Evolutionary conservation across 2,888 invertebrate genomes (phyloP).

Genomic region (Prionchulus punctatus): DNA sequence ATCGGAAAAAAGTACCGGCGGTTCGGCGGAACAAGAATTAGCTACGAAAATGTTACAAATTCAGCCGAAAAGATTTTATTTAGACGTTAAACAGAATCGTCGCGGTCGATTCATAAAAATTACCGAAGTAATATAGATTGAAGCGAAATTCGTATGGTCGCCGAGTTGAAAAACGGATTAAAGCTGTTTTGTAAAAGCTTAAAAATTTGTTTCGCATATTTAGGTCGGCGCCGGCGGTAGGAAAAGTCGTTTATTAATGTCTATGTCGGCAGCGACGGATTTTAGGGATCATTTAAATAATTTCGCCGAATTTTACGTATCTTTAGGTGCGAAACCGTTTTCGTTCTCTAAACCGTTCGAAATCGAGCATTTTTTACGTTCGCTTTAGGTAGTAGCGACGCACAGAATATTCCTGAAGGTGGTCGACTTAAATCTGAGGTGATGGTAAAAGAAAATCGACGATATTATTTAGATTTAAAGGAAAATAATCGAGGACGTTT

Average conservation of each 20-base stretch:
- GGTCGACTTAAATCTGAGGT: conserved; percentile 95
- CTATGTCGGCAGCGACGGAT: conserved; percentile 88
- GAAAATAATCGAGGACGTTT: conserved; percentile 94
- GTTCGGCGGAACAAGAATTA: conserved; percentile 93
- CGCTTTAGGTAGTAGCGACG: no score
- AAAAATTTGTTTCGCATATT: no score
- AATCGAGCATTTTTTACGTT: no score
- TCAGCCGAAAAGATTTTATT: conserved; percentile 94
- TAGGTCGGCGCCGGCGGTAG: conserved; percentile 92
- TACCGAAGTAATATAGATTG: conserved; percentile 93
- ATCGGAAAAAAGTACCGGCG: no score
- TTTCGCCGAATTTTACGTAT: conserved; percentile 91
- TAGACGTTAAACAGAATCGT: conserved; percentile 97
- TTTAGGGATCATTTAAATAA: conserved; percentile 87
- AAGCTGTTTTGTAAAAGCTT: no score
- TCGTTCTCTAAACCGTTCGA: no score
- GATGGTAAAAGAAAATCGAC: conserved; percentile 95
- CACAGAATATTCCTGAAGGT: conserved; percentile 88
- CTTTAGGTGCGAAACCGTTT: no score
- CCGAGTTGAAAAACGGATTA: no score
- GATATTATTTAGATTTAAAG: conserved; percentile 96
- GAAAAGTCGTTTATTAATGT: conserved; percentile 87
- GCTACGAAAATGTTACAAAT: conserved; percentile 96
- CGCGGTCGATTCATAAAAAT: conserved; percentile 97
- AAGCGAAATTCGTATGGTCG: no score